Conservation (phyloP, 30 jellyfish, hydroid and myxozoan species). For the Hydractinia symbiolongicarpus region DNA sequence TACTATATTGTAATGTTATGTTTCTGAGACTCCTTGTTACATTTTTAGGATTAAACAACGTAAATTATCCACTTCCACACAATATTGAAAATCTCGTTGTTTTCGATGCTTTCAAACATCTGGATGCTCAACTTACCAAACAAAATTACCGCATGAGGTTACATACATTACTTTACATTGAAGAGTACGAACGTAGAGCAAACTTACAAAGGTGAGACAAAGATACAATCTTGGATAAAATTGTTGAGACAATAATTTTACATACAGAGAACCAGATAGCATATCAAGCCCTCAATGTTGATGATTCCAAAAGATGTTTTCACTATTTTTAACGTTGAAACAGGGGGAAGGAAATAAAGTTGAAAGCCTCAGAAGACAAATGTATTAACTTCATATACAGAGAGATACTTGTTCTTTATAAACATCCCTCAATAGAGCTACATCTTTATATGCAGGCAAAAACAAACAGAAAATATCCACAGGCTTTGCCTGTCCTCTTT, state of each 20-base stretch:
- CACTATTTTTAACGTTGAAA: too few species aligned
- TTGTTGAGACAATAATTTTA: not conserved
- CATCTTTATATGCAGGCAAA: too few species aligned
- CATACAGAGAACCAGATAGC: too few species aligned
- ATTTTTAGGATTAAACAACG: not conserved
- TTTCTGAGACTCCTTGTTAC: not conserved
- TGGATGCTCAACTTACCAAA: slow-evolving; percentile 32
- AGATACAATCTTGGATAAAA: not conserved
- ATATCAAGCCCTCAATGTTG: too few species aligned
- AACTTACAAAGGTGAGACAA: slow-evolving; percentile 47
- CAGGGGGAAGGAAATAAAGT: too few species aligned
- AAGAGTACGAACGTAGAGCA: slow-evolving; percentile 52
- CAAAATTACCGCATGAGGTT: slow-evolving; percentile 44
- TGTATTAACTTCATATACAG: too few species aligned
- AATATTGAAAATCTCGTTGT: slow-evolving; percentile 45
- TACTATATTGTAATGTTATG: not conserved
- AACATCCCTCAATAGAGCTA: too few species aligned
- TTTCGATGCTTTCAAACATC: slow-evolving; percentile 57
- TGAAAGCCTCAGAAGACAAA: too few species aligned
- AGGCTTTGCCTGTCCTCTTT: too few species aligned
- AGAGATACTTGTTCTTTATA: too few species aligned
- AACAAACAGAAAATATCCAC: too few species aligned
- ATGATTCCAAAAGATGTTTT: too few species aligned
- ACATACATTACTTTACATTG: slow-evolving; percentile 51
- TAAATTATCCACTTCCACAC: slow-evolving; percentile 50